These are phyloP conservation scores for Chaitophorus viminalis DNA, from an alignment of 2,888 invertebrate species.

Conservation along the genomic window DNA sequence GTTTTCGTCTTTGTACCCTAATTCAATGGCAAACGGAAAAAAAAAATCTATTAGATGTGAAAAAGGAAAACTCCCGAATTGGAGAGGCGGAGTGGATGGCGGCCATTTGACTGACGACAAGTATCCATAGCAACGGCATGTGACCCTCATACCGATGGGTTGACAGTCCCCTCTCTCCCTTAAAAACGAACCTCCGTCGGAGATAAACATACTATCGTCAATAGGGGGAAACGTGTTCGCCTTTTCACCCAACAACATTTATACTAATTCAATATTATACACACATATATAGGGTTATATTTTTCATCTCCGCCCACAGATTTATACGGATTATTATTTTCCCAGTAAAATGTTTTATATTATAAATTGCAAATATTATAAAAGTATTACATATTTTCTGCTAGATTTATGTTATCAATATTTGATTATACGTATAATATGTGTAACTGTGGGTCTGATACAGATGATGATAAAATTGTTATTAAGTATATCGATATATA, in stretches of 20 bases:
- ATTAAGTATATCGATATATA: no score
- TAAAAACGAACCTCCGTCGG: slow-evolving; percentile 28
- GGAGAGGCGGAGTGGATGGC: slow-evolving; percentile 58
- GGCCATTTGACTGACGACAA: slow-evolving; percentile 62
- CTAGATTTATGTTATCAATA: not conserved
- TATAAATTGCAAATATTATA: not conserved
- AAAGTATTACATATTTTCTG: not conserved
- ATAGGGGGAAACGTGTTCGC: slow-evolving; percentile 8
- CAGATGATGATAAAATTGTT: no score
- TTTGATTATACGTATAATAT: no score
- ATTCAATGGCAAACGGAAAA: slow-evolving; percentile 47
- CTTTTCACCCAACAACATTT: slow-evolving; percentile 20
- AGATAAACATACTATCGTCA: slow-evolving; percentile 48
- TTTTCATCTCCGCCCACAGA: slow-evolving; percentile 41
- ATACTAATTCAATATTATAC: slow-evolving; percentile 52
- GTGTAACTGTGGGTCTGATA: no score
- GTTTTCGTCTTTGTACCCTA: slow-evolving; percentile 10
- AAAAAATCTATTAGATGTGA: slow-evolving; percentile 38
- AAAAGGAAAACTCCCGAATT: slow-evolving; percentile 47
- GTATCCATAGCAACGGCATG: slow-evolving; percentile 58
- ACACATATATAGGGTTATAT: not conserved
- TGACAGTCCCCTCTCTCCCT: slow-evolving; percentile 50
- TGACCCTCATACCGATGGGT: slow-evolving; percentile 61
- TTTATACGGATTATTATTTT: slow-evolving; percentile 55
- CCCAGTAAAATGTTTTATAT: not conserved